Conservation (phyloP, 2,797 vertebrate genomes). For the Lepilemur ruficaudatus region DNA sequence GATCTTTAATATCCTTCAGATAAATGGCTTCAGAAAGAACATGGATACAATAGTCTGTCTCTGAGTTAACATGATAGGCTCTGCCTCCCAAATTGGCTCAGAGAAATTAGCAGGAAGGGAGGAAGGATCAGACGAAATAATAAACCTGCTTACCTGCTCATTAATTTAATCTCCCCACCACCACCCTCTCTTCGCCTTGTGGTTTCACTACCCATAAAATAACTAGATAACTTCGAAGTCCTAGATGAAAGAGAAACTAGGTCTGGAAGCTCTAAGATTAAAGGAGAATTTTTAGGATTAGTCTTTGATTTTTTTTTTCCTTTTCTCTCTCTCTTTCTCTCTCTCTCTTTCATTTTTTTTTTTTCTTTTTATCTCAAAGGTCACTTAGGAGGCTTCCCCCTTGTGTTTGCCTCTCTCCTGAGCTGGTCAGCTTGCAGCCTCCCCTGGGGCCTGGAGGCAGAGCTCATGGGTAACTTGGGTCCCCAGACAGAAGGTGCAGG, state of each 20-base stretch:
- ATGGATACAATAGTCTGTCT: constrained; percentile 59
- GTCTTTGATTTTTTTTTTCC: constrained; percentile 79
- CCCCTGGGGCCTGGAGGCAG: not conserved
- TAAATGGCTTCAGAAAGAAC: constrained; percentile 73
- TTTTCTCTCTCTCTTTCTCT: not conserved
- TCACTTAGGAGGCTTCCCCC: constrained; percentile 13
- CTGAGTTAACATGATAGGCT: constrained; percentile 72
- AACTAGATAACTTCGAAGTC: constrained; percentile 81
- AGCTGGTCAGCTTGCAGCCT: not conserved
- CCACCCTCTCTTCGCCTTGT: constrained; percentile 60
- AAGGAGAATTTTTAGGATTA: constrained; percentile 84
- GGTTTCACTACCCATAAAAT: constrained; percentile 73
- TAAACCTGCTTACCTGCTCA: constrained; percentile 85
- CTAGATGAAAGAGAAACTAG: constrained; percentile 83
- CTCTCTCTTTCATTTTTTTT: constrained; percentile 36
- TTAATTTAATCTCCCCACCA: constrained; percentile 82
- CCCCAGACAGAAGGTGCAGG: not conserved
- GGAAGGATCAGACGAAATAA: constrained; percentile 84
- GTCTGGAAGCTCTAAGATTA: constrained; percentile 84
- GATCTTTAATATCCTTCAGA: constrained; percentile 65
- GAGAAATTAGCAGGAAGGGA: constrained; percentile 83
- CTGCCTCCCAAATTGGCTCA: constrained; percentile 82
- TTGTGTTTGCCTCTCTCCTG: constrained; percentile 11
- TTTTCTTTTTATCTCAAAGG: constrained; percentile 65
- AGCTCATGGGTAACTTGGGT: not conserved